Conservation (phyloP, 92 coral and sea anemone species). For the Pocillopora meandrina region DNA sequence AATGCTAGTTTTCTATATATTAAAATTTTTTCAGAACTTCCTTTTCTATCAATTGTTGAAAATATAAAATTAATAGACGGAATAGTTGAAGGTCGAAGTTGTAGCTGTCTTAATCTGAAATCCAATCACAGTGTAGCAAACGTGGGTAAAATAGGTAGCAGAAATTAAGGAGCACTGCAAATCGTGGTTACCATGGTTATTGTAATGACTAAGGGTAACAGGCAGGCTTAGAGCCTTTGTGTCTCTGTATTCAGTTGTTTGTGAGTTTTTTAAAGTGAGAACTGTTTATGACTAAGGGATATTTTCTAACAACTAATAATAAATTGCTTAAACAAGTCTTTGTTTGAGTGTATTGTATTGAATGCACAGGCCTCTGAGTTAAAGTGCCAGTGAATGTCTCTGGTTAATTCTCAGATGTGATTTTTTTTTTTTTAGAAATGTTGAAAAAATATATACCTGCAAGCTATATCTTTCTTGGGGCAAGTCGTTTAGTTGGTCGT, state of each 20-base stretch:
- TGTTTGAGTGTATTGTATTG: not conserved
- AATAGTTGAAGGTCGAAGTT: not conserved
- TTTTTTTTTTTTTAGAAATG: no score
- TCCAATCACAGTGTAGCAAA: not conserved
- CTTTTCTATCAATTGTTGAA: slow-evolving; percentile 33
- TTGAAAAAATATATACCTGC: no score
- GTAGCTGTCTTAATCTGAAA: slow-evolving; percentile 29
- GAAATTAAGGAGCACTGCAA: not conserved
- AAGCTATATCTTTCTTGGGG: no score
- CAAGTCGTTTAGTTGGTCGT: no score
- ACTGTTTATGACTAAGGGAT: slow-evolving; percentile 27
- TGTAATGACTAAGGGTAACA: not conserved
- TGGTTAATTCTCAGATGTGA: no score
- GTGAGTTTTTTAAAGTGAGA: not conserved
- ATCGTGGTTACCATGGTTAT: slow-evolving; percentile 15
- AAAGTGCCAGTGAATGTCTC: no score
- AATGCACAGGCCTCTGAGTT: not conserved
- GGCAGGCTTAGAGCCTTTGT: no score
- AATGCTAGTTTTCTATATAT: slow-evolving; percentile 43
- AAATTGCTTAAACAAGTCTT: slow-evolving; percentile 11
- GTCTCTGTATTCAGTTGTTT: not conserved
- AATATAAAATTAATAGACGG: not conserved
- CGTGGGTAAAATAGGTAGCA: not conserved
- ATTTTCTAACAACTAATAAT: slow-evolving; percentile 33
- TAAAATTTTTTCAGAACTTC: not conserved